Evolutionary conservation across 1,140 invertebrate species (phyloP), one percentile per base, ranked within the genome.

Genomic region (Drosophila suzukii): DNA sequence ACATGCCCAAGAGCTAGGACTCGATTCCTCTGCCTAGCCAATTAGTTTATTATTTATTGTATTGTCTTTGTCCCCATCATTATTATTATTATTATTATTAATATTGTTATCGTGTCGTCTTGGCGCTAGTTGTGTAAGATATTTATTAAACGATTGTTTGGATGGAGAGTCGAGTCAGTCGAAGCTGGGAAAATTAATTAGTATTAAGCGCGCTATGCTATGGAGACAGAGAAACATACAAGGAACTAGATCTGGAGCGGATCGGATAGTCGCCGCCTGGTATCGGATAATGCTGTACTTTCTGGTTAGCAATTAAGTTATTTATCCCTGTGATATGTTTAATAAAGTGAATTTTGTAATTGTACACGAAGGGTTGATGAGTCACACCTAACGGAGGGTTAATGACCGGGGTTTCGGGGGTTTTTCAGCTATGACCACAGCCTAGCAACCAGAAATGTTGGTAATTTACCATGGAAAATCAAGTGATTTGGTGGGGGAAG

Each of bases 291-390:
- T 66, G 61, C 60, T 77, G 75, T 78, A 78, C 67, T 75, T 86
- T 82, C 84, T 84, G 76, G 81, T 81, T 84, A 78, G 56, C 54
- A 83, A 77, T 73, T 89, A 90, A 89, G 85, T 81, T 88, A 78
- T 89, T 91, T 91, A 91, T 83, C 89, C 89, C 89, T 91, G 89
- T 91, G 89, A 91, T 91, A 91, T 91, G 89, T 91, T 83, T 79
- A 91, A 91, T 91, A 91, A 91, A 91, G 60, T 79, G 53, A 71
- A 71, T 71, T 71, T 70, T 71, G 20, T 71, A 71, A 41, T 41
- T 71, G 43, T 71, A 71, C n/a, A 41, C 6, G 4, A 38, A 17
- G 8, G 3, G n/a, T 7, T 51, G 39, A 17, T 71, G 65, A 70
- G 27, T 70, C 36, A 70, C 39, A 46, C 34, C 41, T 49, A 30